A percentile compares a stretch with the other conserved stretches of the same genome.
These are phyloP conservation scores for Hyperoodon ampullatus DNA, from an alignment of 2,113 vertebrate genomes.

Conservation along the genomic window DNA sequence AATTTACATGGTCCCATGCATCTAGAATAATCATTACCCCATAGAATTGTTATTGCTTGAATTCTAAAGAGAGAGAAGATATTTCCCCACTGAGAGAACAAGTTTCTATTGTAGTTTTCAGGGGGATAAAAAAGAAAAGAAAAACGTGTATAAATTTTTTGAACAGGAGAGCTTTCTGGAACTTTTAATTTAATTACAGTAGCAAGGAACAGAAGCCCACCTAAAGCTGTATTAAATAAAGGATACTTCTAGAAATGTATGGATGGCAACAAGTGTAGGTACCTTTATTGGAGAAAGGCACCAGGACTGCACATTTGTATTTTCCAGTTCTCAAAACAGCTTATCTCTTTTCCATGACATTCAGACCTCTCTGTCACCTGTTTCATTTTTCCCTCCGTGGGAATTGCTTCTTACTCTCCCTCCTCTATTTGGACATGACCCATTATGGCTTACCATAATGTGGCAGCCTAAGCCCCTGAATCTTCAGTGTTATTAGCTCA, in stretches of 20 bases:
- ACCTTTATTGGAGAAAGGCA: background rate
- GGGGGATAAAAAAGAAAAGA: conserved; percentile 41
- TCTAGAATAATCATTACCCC: conserved; percentile 84
- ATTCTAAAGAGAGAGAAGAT: conserved; percentile 81
- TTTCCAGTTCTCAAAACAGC: background rate
- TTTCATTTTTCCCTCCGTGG: background rate
- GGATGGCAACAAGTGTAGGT: background rate
- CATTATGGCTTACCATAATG: background rate
- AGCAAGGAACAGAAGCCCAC: background rate
- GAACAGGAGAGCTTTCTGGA: conserved; percentile 1
- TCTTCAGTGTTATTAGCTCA: background rate
- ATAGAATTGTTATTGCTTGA: conserved; percentile 80
- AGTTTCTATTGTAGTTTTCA: conserved; percentile 70
- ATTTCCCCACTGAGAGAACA: conserved; percentile 78
- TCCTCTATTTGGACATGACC: background rate
- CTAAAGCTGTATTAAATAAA: background rate
- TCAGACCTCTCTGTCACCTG: background rate
- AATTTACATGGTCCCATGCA: conserved; percentile 82
- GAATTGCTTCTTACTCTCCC: background rate
- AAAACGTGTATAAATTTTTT: conserved; percentile 35
- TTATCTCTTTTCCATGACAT: background rate
- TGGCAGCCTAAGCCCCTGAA: background rate
- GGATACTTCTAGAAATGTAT: background rate
- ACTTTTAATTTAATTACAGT: conserved; percentile 56
- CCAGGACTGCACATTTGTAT: background rate